Conservation (phyloP, 2,113 vertebrate species). For the Plecotus auritus region DNA sequence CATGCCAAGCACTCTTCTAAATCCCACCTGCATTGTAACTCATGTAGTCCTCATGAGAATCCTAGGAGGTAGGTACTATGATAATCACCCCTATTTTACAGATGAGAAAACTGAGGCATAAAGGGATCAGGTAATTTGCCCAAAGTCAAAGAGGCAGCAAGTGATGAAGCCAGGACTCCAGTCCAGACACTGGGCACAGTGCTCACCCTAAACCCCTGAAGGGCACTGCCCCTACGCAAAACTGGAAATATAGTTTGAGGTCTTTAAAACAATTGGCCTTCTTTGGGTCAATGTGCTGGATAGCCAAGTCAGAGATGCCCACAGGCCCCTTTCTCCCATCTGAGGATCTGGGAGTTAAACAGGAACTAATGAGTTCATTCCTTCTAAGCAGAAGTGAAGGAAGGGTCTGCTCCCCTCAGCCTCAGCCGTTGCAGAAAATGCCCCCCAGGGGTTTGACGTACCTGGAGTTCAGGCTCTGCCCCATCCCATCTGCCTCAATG, state of each 20-base stretch:
- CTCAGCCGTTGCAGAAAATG: background rate
- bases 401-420: background rate
- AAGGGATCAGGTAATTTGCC: background rate
- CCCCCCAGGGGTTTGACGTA: background rate
- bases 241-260: background rate
- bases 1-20: background rate
- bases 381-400: background rate
- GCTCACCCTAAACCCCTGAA: no score
- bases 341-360: background rate
- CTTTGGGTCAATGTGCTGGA: background rate
- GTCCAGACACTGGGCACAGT: background rate
- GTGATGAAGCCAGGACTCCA: background rate
- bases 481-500: background rate
- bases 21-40: background rate
- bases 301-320: background rate
- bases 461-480: background rate
- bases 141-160: background rate
- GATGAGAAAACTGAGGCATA: background rate
- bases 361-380: background rate
- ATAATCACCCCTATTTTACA: background rate
- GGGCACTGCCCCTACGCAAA: background rate
- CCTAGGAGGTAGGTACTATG: background rate
- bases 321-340: no score
- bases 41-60: background rate
- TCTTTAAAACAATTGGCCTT: background rate